Evolutionary conservation across 2,113 vertebrate species (phyloP).

Genomic region (Poecilia latipinna): DNA sequence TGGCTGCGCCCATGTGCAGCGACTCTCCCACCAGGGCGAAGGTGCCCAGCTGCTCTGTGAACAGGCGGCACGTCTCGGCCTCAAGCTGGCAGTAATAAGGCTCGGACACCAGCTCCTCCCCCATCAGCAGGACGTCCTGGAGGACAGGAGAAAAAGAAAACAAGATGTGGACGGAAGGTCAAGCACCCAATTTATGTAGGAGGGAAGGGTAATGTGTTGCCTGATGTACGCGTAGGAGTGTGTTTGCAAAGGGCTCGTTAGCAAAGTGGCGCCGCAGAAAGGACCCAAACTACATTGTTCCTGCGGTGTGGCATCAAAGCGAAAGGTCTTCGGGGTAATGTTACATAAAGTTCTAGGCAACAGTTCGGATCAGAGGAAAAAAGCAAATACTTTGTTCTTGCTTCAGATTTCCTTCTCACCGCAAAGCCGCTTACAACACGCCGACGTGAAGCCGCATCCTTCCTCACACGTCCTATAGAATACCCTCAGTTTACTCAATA

Average conservation of each 20-base stretch:
- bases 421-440: conserved; percentile 20
- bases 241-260: conserved; percentile 44
- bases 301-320: conserved; percentile 32
- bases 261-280: conserved; percentile 20
- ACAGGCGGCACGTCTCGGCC: conserved; percentile 90
- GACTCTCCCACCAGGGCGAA: conserved; percentile 96
- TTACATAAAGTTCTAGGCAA: conserved; percentile 17
- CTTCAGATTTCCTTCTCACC: conserved; percentile 45
- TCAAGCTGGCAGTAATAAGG: conserved; percentile 98
- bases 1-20: conserved; percentile 93
- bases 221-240: conserved; percentile 36
- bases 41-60: conserved; percentile 96
- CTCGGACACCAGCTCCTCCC: conserved; percentile 88
- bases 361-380: conserved; percentile 20
- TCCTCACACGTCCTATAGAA: conserved; percentile 59
- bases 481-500: conserved; percentile 74
- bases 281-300: conserved; percentile 19
- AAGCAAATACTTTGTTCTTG: conserved; percentile 45
- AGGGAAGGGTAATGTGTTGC: conserved; percentile 45
- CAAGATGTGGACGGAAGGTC: conserved; percentile 41
- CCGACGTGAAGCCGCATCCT: conserved; percentile 35
- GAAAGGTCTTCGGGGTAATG: conserved; percentile 42
- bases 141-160: conserved; percentile 1
- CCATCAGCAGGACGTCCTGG: conserved; percentile 94
- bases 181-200: conserved; percentile 52